Percentiles rank a stretch among this genome's conserved stretches.
These are phyloP conservation scores for Caenorhabditis plicata DNA, from an alignment of 2,888 invertebrate species.

Conservation along the genomic window DNA sequence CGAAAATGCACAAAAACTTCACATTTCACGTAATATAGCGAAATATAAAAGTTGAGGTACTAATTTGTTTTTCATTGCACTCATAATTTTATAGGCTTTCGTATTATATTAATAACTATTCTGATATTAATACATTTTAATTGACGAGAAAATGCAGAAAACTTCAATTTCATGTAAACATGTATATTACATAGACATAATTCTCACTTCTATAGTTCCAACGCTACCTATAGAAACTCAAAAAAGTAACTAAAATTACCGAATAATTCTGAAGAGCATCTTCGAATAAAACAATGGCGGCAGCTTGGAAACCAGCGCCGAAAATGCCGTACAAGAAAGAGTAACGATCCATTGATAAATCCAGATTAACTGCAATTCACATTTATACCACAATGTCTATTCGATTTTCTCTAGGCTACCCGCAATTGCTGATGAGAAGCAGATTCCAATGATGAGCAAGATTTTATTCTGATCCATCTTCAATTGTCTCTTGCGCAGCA, in stretches of 20 bases:
- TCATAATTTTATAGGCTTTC: too few species aligned
- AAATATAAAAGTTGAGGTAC: too few species aligned
- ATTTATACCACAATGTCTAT: neutral
- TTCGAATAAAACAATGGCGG: conserved; percentile 40
- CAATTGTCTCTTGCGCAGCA: conserved; percentile 21
- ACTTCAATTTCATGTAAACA: too few species aligned
- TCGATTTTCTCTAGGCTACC: conserved; percentile 24
- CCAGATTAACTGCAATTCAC: conserved; percentile 52
- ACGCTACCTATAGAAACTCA: neutral
- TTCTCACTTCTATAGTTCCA: neutral
- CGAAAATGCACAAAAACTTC: too few species aligned
- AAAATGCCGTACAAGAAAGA: conserved; percentile 54
- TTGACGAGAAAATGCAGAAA: too few species aligned
- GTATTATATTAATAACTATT: too few species aligned
- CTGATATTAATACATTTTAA: too few species aligned
- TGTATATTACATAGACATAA: too few species aligned
- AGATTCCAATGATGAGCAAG: conserved; percentile 28
- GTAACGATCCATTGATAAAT: conserved; percentile 55
- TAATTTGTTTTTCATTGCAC: too few species aligned
- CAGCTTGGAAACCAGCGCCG: conserved; percentile 46
- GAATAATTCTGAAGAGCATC: conserved; percentile 28
- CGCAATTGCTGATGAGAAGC: conserved; percentile 45
- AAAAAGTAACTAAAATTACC: neutral
- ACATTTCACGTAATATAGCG: too few species aligned
- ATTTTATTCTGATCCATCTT: conserved; percentile 22